Percentiles rank a stretch among this genome's conserved stretches.
Evolutionary conservation across 2,797 vertebrate genomes (phyloP).

Genomic region (Syngnathus rostellatus): DNA sequence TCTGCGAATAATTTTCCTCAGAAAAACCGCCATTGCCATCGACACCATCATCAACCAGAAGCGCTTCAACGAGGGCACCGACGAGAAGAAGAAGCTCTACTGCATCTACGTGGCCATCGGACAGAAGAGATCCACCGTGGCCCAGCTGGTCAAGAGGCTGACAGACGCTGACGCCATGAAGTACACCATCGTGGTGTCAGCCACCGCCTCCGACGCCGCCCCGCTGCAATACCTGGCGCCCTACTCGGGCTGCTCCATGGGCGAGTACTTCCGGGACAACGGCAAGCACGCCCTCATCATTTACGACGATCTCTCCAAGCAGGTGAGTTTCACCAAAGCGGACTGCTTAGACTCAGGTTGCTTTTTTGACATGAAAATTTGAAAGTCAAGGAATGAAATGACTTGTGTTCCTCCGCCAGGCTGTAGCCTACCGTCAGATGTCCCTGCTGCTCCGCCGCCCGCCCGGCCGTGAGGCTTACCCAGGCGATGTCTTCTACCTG

Average conservation of each 20-base stretch:
- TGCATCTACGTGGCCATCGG: conserved; percentile 98
- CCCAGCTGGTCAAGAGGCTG: conserved; percentile 94
- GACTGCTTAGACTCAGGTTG: not conserved
- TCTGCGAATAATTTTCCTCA: conserved; percentile 38
- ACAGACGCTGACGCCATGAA: conserved; percentile 96
- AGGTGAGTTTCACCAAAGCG: conserved; percentile 65
- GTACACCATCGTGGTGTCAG: conserved; percentile 97
- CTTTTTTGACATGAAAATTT: not conserved
- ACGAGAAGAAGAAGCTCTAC: conserved; percentile 99
- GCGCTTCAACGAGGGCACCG: conserved; percentile 90
- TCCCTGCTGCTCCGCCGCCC: conserved; percentile 92
- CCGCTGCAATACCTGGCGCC: conserved; percentile 96
- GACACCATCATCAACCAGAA: conserved; percentile 99
- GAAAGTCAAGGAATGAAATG: not conserved
- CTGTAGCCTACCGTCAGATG: conserved; percentile 97
- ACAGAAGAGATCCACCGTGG: conserved; percentile 96
- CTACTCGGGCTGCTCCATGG: conserved; percentile 98
- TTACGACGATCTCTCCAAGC: conserved; percentile 97
- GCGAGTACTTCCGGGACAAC: conserved; percentile 96
- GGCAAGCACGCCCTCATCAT: conserved; percentile 96
- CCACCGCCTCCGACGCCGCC: conserved; percentile 92
- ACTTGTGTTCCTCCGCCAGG: conserved; percentile 56
- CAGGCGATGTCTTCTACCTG: conserved; percentile 94
- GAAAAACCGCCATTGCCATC: conserved; percentile 96
- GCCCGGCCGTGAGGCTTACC: conserved; percentile 92